Base-by-base conservation (phyloP, 2,888 invertebrate species). In the Cephus sareptanus region DNA sequence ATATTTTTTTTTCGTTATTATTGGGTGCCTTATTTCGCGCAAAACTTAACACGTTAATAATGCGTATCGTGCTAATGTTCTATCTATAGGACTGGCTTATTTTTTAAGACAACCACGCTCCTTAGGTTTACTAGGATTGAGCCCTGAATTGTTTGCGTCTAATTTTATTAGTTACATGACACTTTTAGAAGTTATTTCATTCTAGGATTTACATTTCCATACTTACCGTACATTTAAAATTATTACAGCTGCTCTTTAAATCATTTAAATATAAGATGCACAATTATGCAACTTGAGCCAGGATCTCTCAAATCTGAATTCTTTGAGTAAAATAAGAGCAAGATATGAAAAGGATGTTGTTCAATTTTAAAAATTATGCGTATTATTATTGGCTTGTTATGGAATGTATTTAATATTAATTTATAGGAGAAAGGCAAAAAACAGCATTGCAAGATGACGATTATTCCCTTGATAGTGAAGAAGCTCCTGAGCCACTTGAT, bases 391-490 rank as follows among this genome's bases (percentile, higher is more conserved):
- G 6, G 23, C 6, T 23, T 40, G 40, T 40, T 40, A 56, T 56
- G 23, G 23, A 23, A 2, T 77, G 68, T 76, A 79, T 40, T 35
- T 73, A 31, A 34, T 69, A 70, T 79, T 75, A 33, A 76, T 31
- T 77, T 76, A 30, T 75, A 85, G 84, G 83, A 35, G 81, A 85
- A 40, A 79, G 81, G 69, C 83, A 82, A 11, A 82, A 82, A 31
- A 82, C 85, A 77, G 85, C 87, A 33, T 83, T 89, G 73, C 77
- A 88, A 56, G 88, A 89, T 71, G 87, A 89, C 74, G 87, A 88
- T 73, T 79, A 82, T 68, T 87, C 85, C 30, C 68, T 85, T 74
- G 89, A 88, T 11, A 87, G 85, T 35, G 88, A 89, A 75, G 90
- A 89, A 74, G 84, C 84, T 6, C 79, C 85, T 15, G 88, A 89